Evolutionary conservation across 2,113 vertebrate species (phyloP).

Genomic region (Acinonyx jubatus): DNA sequence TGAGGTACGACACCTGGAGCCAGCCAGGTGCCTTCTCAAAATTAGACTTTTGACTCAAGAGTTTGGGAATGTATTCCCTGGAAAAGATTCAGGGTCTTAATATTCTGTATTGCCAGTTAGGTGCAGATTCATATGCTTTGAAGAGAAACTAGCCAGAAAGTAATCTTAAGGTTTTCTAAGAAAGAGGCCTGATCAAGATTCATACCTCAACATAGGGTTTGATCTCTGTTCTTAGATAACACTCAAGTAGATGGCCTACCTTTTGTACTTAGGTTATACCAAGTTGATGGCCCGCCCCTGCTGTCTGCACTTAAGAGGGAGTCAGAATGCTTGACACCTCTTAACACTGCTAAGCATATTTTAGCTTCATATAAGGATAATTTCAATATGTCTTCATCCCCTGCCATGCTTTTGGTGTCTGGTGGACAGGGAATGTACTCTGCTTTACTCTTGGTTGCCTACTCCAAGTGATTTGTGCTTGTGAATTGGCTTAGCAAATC

Average conservation of each 20-base stretch:
- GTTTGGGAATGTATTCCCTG: not conserved
- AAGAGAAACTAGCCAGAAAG: not conserved
- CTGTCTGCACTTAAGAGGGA: not conserved
- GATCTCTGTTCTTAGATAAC: not conserved
- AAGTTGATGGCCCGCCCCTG: not conserved
- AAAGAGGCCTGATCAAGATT: not conserved
- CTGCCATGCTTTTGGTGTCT: not conserved
- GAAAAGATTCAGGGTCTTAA: not conserved
- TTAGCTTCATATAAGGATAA: not conserved
- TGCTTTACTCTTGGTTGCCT: not conserved
- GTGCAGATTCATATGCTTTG: not conserved
- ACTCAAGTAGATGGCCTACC: not conserved
- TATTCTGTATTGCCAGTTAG: not conserved
- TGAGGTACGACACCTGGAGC: no score
- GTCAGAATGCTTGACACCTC: not conserved
- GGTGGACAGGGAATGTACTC: not conserved
- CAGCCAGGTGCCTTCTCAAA: not conserved
- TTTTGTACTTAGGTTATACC: not conserved
- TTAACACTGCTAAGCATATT: not conserved
- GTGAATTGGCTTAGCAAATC: not conserved
- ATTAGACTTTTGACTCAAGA: not conserved
- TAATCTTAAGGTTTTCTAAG: not conserved
- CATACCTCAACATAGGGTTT: not conserved
- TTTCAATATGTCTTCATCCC: not conserved
- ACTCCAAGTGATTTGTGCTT: not conserved